Base-by-base conservation (phyloP, 2,113 vertebrate species). In the Diglossa brunneiventris region DNA sequence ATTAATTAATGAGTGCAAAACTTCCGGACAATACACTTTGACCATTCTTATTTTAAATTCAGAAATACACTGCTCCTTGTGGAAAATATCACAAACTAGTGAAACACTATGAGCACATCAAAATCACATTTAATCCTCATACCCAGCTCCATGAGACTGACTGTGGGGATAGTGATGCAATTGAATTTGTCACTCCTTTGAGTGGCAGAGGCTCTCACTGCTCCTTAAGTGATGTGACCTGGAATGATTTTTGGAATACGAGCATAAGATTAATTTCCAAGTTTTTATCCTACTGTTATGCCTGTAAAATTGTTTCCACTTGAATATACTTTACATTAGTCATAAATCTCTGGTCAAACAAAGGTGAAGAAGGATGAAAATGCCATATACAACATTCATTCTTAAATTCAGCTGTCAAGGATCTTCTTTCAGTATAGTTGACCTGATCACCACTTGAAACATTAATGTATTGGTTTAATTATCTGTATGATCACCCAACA, bases 151-250 rank as follows among this genome's bases (percentile, higher is more conserved):
- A 42, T 15, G 53, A 70, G 30, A 42, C 50, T 95, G 37, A 52
- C 41, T 11, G 4, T 66, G 56, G 96, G 93, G 68, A 69, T 15
- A 50, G 2, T 88, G 64, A 75, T 49, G 63, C 42, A 79, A 88
- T 31, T 95, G 75, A 84, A 93, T 90, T 86, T 90, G 70, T 94
- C 83, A 81, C 88, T 79, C 41, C 67, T 96, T 63, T 87, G 59
- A 90, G 83, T 39, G 61, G 47, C 66, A 88, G 26, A 52, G n/a
- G 69, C 39, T 92, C 87, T 55, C 80, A 52, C 53, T 89, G 73
- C 59, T 58, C 73, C 59, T 91, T 82, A 30, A 83, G 39, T 33
- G 81, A 83, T 44, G 8, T 94, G 82, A 92, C 87, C 87, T 82
- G 24, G 39, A 84, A 58, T 14, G 4, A 80, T 47, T 89, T 76